phyloP scores from a whole-genome alignment of 2,797 vertebrate species.

The Chloroceryle inda region DNA sequence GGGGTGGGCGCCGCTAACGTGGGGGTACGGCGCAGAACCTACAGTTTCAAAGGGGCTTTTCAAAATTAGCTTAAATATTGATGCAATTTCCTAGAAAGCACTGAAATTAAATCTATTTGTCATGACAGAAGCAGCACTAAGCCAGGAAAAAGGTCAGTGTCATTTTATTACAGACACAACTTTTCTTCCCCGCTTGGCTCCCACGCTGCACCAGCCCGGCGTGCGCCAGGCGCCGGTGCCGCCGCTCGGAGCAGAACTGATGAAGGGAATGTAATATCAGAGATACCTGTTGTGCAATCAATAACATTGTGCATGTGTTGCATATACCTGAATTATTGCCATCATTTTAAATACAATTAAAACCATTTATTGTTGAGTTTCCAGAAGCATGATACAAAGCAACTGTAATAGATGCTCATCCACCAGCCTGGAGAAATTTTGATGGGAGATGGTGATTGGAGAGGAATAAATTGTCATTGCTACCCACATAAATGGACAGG shows the following conservation, averaged over 20 bases:
- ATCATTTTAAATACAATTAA: slow-evolving; percentile 32
- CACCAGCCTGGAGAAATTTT: neutral
- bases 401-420: neutral
- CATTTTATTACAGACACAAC: neutral
- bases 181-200: neutral
- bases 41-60: neutral
- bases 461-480: neutral
- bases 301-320: neutral
- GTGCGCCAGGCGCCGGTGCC: rapidly evolving
- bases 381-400: rapidly evolving
- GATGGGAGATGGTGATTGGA: neutral
- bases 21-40: neutral
- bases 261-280: neutral
- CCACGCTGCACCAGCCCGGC: neutral
- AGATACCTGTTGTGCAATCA: neutral
- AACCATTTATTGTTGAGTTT: neutral
- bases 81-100: neutral
- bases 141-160: neutral
- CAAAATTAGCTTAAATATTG: neutral
- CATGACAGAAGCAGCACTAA: neutral
- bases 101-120: slow-evolving; percentile 26
- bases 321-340: neutral
- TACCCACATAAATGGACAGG: neutral
- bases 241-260: neutral
- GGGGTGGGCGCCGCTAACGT: neutral